These are phyloP conservation scores for Boloria euphrosyne DNA, from an alignment of 2,888 invertebrate genomes.

Conservation along the genomic window DNA sequence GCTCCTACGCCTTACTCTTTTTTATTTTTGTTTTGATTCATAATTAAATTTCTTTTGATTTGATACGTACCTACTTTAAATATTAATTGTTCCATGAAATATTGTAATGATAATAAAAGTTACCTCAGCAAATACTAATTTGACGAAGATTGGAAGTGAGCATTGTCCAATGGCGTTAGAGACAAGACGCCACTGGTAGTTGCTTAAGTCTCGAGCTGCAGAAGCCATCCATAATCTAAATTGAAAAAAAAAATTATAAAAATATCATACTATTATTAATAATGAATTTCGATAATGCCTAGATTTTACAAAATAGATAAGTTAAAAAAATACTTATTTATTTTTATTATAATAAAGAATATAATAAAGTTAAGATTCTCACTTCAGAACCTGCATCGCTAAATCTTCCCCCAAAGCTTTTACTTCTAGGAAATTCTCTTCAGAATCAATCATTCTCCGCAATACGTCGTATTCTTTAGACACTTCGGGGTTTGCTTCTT, in stretches of 20 bases:
- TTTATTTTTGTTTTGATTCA: too few species aligned
- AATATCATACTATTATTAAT: background rate
- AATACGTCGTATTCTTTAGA: constrained; percentile 93
- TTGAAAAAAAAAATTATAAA: constrained; percentile 31
- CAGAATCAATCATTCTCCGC: constrained; percentile 93
- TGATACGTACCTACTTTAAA: too few species aligned
- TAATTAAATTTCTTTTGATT: too few species aligned
- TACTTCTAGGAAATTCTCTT: constrained; percentile 95
- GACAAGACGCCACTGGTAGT: constrained; percentile 97
- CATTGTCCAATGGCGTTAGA: constrained; percentile 96
- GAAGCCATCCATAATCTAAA: constrained; percentile 95
- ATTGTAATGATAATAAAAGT: background rate
- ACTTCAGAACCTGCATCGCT: constrained; percentile 95
- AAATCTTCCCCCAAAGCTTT: constrained; percentile 95
- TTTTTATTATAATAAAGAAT: too few species aligned
- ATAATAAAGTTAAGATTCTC: constrained; percentile 46
- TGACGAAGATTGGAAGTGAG: constrained; percentile 97
- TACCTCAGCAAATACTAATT: constrained; percentile 96
- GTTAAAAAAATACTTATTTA: too few species aligned
- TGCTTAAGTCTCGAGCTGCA: constrained; percentile 92
- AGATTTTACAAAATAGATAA: background rate
- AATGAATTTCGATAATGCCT: background rate
- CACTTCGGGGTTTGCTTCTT: constrained; percentile 92
- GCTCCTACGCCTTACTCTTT: too few species aligned
- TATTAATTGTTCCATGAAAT: background rate